phyloP scores from a whole-genome alignment of 2,113 vertebrate genomes.

The Parotia lawesii region DNA sequence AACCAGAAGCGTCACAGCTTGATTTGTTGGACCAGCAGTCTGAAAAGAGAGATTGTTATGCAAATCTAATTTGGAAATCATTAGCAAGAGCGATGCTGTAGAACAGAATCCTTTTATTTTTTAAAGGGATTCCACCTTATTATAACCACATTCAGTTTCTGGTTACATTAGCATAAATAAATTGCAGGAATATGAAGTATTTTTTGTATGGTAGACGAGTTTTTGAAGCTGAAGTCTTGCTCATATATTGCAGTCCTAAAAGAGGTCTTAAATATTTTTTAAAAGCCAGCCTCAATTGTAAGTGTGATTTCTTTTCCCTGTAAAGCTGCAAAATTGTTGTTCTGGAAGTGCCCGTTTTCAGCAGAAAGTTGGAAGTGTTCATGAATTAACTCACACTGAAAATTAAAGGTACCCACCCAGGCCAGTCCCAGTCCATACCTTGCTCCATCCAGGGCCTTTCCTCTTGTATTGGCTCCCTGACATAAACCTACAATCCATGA shows the following conservation, averaged over 20 bases:
- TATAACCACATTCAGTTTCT: background rate
- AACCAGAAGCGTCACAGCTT: background rate
- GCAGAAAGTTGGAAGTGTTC: conserved; percentile 25
- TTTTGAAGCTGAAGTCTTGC: background rate
- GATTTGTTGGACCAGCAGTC: conserved; percentile 24
- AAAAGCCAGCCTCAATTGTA: background rate
- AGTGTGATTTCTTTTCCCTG: background rate
- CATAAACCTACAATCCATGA: background rate
- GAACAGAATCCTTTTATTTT: background rate
- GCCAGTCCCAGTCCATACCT: background rate
- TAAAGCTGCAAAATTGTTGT: background rate
- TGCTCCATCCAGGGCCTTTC: background rate
- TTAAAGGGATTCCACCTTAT: background rate
- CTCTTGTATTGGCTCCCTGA: background rate
- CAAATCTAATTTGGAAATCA: conserved; percentile 32
- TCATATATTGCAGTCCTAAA: background rate
- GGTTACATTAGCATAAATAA: background rate
- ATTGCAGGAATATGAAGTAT: background rate
- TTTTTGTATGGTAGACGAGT: background rate
- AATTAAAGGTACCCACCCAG: background rate
- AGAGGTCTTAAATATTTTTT: background rate
- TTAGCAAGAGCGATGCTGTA: background rate
- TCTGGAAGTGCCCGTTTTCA: conserved; percentile 31
- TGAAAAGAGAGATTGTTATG: conserved; percentile 23
- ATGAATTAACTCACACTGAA: background rate